These are phyloP conservation scores for Lagenorhynchus albirostris DNA, from an alignment of 2,113 vertebrate genomes.

Conservation along the genomic window DNA sequence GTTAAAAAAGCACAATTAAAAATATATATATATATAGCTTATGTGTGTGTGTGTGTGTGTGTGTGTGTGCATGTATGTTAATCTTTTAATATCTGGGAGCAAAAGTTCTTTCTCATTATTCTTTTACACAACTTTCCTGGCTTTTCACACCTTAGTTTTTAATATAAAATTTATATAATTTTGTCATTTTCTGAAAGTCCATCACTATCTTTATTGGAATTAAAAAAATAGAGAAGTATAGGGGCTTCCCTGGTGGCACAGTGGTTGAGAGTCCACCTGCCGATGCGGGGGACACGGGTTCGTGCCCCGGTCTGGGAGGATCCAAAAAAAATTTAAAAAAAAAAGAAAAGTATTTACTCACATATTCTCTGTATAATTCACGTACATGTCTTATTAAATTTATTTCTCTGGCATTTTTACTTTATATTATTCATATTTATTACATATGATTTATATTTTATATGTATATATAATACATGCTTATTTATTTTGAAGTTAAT, in stretches of 20 bases:
- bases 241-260: too few species aligned
- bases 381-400: background rate
- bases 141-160: background rate
- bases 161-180: background rate
- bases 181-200: background rate
- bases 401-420: background rate
- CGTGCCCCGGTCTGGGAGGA: too few species aligned
- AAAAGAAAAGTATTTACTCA: background rate
- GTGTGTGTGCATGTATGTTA: too few species aligned
- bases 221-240: background rate
- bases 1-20: background rate
- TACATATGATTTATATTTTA: background rate
- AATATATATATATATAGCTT: background rate
- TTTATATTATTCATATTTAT: background rate
- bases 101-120: background rate
- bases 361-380: background rate
- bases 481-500: background rate
- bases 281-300: rapidly evolving
- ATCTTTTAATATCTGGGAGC: background rate
- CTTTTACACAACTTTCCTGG: background rate
- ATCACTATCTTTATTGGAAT: background rate
- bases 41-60: background rate
- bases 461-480: background rate
- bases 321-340: background rate
- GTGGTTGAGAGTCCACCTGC: too few species aligned